Conservation (phyloP, 2,113 vertebrate genomes). For the Gallinago paraguaiae region DNA sequence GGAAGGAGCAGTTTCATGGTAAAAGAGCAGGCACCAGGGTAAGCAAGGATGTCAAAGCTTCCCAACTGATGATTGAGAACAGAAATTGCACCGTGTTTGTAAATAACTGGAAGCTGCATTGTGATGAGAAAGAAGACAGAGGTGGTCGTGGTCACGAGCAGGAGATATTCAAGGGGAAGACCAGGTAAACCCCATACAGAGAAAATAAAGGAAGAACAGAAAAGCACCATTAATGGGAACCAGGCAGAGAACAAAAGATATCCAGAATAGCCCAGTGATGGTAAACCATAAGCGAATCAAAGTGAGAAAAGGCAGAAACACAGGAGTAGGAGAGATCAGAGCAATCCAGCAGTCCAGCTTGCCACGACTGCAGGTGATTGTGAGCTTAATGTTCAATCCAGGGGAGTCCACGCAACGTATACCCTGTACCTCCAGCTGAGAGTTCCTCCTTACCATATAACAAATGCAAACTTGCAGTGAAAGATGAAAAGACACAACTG, state of each 20-base stretch:
- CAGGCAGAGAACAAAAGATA: not conserved
- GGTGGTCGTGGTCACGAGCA: not conserved
- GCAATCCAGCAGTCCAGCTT: not conserved
- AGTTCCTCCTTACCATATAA: not conserved
- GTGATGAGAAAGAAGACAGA: not conserved
- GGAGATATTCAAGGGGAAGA: not conserved
- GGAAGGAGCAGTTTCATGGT: not conserved
- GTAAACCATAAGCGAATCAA: not conserved
- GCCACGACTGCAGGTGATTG: not conserved
- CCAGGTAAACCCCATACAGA: rapidly evolving
- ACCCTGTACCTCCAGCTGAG: not conserved
- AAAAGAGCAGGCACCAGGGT: not conserved
- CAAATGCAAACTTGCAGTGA: not conserved
- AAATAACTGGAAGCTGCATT: not conserved
- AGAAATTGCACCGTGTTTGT: not conserved
- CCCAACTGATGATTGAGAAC: not conserved
- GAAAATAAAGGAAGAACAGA: not conserved
- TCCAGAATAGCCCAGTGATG: not conserved
- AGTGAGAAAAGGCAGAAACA: not conserved
- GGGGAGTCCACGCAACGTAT: not conserved
- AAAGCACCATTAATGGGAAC: not conserved
- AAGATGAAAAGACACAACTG: not conserved
- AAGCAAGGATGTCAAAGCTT: not conserved
- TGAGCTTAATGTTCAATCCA: not conserved
- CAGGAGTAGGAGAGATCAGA: not conserved